Conservation (phyloP, 2,888 invertebrate species). For the Lithophane ornitopus region DNA sequence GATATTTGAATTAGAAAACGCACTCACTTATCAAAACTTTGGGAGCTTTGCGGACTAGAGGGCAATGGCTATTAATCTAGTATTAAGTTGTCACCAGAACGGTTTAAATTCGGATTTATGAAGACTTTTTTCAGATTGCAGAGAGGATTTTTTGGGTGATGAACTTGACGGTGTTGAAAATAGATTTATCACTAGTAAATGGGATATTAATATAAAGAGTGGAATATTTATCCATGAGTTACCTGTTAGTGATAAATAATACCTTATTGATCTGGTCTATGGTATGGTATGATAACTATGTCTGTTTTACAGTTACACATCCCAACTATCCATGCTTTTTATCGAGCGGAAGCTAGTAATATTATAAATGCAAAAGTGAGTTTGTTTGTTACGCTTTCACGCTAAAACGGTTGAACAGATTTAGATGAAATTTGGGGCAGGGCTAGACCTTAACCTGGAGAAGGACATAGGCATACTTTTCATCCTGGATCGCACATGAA, state of each 20-base stretch:
- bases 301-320: not conserved
- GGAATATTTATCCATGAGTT: not conserved
- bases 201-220: not conserved
- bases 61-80: not conserved
- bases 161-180: not conserved
- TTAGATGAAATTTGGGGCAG: too few relatives aligned
- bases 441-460: too few relatives aligned
- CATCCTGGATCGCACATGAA: too few relatives aligned
- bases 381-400: too few relatives aligned
- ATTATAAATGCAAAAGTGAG: too few relatives aligned
- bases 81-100: not conserved
- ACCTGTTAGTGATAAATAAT: not conserved
- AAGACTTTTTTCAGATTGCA: not conserved
- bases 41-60: not conserved
- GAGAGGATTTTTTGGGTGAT: not conserved
- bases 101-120: not conserved
- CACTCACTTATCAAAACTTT: conserved; percentile 55
- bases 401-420: too few relatives aligned
- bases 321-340: too few relatives aligned
- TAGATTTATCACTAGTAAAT: not conserved
- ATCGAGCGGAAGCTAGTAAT: too few relatives aligned
- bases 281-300: not conserved
- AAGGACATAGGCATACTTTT: too few relatives aligned
- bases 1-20: conserved; percentile 42
- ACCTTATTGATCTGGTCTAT: not conserved